Evolutionary conservation across 2,888 invertebrate species (phyloP).

Genomic region (Cataglyphis albicans): DNA sequence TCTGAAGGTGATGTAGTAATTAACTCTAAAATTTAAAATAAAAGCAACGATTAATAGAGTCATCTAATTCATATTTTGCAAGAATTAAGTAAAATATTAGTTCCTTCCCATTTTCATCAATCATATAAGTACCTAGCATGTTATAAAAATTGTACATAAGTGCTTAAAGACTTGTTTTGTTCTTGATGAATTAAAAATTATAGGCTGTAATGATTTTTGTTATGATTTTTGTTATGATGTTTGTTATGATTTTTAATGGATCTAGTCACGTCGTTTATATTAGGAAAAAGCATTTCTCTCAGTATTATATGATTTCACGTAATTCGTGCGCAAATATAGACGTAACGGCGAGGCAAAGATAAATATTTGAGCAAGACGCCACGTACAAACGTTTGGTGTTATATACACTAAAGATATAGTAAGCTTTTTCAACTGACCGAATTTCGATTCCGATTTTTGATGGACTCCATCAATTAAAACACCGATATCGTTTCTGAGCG

Average conservation of each 20-base stretch:
- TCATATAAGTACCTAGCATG: neutral
- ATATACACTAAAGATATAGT: neutral
- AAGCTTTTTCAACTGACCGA: constrained; percentile 19
- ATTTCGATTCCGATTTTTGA: constrained; percentile 21
- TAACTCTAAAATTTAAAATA: constrained; percentile 11
- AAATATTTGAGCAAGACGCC: constrained; percentile 32
- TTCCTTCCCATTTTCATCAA: neutral
- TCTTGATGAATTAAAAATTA: neutral
- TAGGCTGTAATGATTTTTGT: too few relatives aligned
- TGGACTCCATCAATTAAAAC: constrained; percentile 14
- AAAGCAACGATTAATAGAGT: neutral
- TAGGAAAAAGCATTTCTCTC: constrained; percentile 7
- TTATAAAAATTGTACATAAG: constrained; percentile 15
- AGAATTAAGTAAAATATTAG: neutral
- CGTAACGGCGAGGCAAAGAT: constrained; percentile 6
- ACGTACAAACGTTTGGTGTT: neutral
- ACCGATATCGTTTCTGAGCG: constrained; percentile 15
- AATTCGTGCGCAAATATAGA: constrained; percentile 18
- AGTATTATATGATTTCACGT: constrained; percentile 11
- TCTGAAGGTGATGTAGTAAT: neutral
- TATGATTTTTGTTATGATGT: neutral
- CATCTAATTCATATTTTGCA: neutral
- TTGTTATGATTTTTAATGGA: constrained; percentile 1
- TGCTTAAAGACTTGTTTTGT: neutral
- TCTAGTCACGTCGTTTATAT: neutral